phyloP scores from a whole-genome alignment of 2,113 vertebrate genomes.

The Colius striatus region DNA sequence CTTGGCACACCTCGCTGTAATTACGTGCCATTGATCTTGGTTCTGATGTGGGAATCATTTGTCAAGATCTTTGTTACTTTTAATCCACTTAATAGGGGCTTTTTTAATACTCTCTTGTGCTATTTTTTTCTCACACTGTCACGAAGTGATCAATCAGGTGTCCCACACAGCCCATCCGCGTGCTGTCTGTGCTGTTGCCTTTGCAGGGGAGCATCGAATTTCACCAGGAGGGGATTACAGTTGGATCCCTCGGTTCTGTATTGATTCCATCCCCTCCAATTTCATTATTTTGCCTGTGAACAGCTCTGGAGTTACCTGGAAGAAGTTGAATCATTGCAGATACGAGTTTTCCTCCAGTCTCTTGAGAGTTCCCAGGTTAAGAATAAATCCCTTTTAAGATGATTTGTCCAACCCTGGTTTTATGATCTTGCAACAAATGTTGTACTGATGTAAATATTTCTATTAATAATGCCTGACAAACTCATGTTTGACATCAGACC shows the following conservation, averaged over 20 bases:
- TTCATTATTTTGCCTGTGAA: background rate
- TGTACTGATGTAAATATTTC: background rate
- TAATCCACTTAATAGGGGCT: background rate
- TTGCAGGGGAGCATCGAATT: background rate
- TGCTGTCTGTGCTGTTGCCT: background rate
- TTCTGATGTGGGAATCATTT: background rate
- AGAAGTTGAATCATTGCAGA: background rate
- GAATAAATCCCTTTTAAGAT: background rate
- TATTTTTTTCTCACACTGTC: background rate
- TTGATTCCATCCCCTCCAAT: background rate
- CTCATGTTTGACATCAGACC: background rate
- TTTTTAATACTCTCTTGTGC: background rate
- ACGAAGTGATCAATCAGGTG: background rate
- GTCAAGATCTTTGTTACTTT: background rate
- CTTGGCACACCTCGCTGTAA: background rate
- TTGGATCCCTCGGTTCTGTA: background rate
- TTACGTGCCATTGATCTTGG: background rate
- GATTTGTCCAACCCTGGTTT: background rate
- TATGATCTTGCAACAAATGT: background rate
- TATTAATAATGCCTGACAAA: background rate
- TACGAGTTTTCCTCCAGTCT: background rate
- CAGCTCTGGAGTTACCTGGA: fast-evolving
- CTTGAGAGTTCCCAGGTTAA: background rate
- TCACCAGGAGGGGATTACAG: background rate
- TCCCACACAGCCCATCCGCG: background rate